These are phyloP conservation scores for Pterois miles DNA, from an alignment of 2,797 vertebrate genomes.

Conservation along the genomic window DNA sequence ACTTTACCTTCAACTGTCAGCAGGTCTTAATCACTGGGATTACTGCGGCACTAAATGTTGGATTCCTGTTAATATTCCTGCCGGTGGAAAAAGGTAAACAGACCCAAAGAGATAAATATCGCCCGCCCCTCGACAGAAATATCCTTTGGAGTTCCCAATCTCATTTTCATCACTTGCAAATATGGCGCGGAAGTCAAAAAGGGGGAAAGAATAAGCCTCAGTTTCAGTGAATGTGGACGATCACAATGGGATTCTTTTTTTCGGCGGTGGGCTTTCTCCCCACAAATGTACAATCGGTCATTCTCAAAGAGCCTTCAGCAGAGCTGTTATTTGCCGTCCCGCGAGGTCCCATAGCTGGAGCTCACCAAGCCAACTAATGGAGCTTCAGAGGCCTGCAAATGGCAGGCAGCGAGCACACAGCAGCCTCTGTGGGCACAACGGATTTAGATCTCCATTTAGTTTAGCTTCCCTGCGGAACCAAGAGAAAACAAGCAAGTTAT, in stretches of 20 bases:
- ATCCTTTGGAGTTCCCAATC: conserved; percentile 76
- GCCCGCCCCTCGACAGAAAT: conserved; percentile 66
- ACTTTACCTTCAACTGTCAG: conserved; percentile 89
- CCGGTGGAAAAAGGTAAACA: conserved; percentile 84
- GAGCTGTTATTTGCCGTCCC: conserved; percentile 63
- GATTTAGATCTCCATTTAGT: conserved; percentile 56
- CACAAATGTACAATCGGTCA: conserved; percentile 67
- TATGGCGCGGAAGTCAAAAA: conserved; percentile 72
- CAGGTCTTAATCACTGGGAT: conserved; percentile 91
- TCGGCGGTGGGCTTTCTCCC: conserved; percentile 42
- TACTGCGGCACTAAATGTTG: conserved; percentile 87
- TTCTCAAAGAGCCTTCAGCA: conserved; percentile 69
- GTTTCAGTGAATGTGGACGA: conserved; percentile 67
- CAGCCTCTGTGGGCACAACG: conserved; percentile 53
- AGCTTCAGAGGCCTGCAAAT: conserved; percentile 74
- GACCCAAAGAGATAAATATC: conserved; percentile 78
- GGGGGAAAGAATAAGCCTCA: conserved; percentile 54
- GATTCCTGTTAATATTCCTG: conserved; percentile 88
- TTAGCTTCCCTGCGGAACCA: conserved; percentile 38
- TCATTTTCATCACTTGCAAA: conserved; percentile 87
- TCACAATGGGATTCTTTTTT: conserved; percentile 70
- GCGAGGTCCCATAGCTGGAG: conserved; percentile 66
- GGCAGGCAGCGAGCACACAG: conserved; percentile 29
- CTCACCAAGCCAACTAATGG: conserved; percentile 73
- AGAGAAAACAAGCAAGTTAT: conserved; percentile 15